Percentiles rank a stretch among this genome's conserved stretches.
Evolutionary conservation across 2,797 vertebrate species (phyloP).

Genomic region (Chromobotia macracanthus): DNA sequence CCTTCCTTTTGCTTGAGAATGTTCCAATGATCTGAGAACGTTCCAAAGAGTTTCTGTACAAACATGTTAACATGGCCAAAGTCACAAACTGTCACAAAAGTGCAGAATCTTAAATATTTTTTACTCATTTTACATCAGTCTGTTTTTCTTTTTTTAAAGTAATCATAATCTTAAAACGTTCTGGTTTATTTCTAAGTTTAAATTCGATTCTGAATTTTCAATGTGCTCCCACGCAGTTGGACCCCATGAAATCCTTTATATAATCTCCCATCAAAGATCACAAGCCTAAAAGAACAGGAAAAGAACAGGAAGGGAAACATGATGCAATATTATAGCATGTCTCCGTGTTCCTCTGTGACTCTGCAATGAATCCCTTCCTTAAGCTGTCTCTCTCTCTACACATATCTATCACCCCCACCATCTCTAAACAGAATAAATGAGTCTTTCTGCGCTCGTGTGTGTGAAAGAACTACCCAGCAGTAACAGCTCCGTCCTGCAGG

Average conservation of each 20-base stretch:
- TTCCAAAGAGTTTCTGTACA: not conserved
- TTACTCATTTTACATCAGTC: too few species aligned
- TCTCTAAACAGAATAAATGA: slow-evolving; percentile 20
- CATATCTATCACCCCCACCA: slow-evolving; percentile 21
- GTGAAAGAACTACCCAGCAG: slow-evolving; percentile 32
- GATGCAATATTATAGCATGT: not conserved
- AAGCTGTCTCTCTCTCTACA: slow-evolving; percentile 23
- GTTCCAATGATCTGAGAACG: not conserved
- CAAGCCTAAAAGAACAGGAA: not conserved
- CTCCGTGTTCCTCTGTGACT: not conserved
- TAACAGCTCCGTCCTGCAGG: slow-evolving; percentile 44
- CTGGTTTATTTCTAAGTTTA: too few species aligned
- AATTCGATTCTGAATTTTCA: not conserved
- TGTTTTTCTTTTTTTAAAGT: too few species aligned
- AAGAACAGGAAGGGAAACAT: not conserved
- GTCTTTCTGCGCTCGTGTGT: slow-evolving; percentile 40
- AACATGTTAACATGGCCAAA: not conserved
- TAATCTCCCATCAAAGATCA: not conserved
- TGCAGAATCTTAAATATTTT: too few species aligned
- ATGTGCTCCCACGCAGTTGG: not conserved
- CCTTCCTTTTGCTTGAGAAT: too few species aligned
- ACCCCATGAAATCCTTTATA: not conserved
- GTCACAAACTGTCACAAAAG: not conserved
- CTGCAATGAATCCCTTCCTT: not conserved
- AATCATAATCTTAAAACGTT: too few species aligned